Evolutionary conservation across 2,797 vertebrate genomes (phyloP).

Genomic region (Chiloscyllium punctatum): DNA sequence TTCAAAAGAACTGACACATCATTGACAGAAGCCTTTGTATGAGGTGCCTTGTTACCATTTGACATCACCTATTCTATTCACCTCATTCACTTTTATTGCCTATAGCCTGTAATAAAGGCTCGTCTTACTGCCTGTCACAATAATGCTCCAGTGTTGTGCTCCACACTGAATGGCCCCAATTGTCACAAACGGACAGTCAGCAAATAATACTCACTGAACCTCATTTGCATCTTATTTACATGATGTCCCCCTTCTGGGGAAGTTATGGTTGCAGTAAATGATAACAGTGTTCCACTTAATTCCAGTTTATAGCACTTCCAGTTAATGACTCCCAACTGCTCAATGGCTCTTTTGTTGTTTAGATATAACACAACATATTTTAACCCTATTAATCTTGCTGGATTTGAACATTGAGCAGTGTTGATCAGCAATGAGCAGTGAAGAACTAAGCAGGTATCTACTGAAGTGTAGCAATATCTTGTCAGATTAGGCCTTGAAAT

Average conservation of each 20-base stretch:
- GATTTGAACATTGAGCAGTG: neutral
- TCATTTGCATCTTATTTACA: conserved; percentile 34
- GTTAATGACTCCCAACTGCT: neutral
- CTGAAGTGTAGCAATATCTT: neutral
- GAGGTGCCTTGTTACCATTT: conserved; percentile 11
- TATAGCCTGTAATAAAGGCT: conserved; percentile 36
- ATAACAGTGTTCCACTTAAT: conserved; percentile 33
- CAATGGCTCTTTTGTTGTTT: neutral
- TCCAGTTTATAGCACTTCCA: conserved; percentile 1
- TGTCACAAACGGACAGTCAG: conserved; percentile 20
- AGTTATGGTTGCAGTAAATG: conserved; percentile 28
- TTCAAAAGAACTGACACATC: conserved; percentile 26
- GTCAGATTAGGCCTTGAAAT: neutral
- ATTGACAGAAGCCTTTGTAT: conserved; percentile 27
- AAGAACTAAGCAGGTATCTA: no score
- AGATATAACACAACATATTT: conserved; percentile 10
- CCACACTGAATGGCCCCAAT: conserved; percentile 16
- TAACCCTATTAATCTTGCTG: conserved; percentile 11
- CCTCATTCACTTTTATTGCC: conserved; percentile 32
- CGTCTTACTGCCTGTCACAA: conserved; percentile 16
- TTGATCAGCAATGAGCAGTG: neutral
- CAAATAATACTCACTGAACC: conserved; percentile 22
- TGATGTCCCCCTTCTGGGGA: neutral
- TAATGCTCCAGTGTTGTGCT: conserved; percentile 29
- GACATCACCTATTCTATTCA: conserved; percentile 28